Evolutionary conservation across 2,797 vertebrate species (phyloP), one percentile per base, ranked within the genome.

Genomic region (Peromyscus attwateri): DNA sequence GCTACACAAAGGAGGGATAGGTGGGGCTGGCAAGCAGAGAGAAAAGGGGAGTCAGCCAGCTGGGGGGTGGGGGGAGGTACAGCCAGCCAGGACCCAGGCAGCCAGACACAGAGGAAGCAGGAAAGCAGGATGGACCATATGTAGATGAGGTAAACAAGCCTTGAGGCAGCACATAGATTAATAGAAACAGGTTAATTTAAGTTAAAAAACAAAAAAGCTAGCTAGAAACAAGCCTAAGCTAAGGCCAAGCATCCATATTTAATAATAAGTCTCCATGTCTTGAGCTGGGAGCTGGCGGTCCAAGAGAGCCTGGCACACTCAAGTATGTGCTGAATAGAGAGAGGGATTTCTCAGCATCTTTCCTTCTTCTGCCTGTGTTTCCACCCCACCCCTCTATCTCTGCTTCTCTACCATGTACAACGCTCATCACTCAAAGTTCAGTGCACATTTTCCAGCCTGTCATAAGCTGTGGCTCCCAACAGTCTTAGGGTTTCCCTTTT

Each of bases 311-410:
- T 37, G 34, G 34, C 21, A 21, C 68, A 71, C 13, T 34, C 37
- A 29, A 1, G 34, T 62, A 31, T 14, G 37, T 62, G 55, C 55
- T 34, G 29, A 31, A 9, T 21, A 60, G 70, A 73, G 25, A 29
- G 37, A 17, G 52, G 52, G 13, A 40, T 19, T 57, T 10, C 37
- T 37, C 23, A 40, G 25, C 5, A 6, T 29, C 70, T 57, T 40
- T 57, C 17, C 71, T 75, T 62, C 23, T n/a, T 14, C 52, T 29
- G 16, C 10, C 52, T 46, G 55, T 76, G 52, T 4, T 76, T 29
- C 29, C 21, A 6, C 6, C 3, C 1, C 6, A 11, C 1, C 17
- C 14, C 64, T 55, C 23, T 37, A 0, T 21, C 52, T 57, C 14
- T 71, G 31, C 37, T 40, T 57, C 52, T 43, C 52, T 89, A 17